Evolutionary conservation across 2,113 vertebrate genomes (phyloP).

Genomic region (Trematocara unimaculatum): DNA sequence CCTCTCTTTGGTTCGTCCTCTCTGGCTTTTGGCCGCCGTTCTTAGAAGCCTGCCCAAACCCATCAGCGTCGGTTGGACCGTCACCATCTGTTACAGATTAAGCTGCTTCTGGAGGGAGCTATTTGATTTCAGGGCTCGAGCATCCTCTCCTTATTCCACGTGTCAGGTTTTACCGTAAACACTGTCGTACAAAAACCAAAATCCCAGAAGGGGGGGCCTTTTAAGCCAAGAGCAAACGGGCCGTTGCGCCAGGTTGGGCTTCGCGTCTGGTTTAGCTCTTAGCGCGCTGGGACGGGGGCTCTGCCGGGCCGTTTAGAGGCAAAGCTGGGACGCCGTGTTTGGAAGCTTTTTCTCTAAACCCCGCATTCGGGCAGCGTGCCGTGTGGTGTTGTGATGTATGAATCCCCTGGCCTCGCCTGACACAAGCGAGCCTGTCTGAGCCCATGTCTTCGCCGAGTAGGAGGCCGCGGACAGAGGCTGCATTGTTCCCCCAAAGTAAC

Average conservation of each 20-base stretch:
- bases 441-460: slow-evolving; percentile 56
- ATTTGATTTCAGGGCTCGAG: slow-evolving; percentile 61
- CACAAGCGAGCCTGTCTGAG: slow-evolving; percentile 67
- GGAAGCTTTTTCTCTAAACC: slow-evolving; percentile 46
- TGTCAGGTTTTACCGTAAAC: slow-evolving; percentile 72
- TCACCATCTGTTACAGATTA: slow-evolving; percentile 74
- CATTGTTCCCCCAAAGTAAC: slow-evolving; percentile 75
- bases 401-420: slow-evolving; percentile 59
- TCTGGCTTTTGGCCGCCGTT: slow-evolving; percentile 41
- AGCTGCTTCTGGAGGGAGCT: slow-evolving; percentile 45
- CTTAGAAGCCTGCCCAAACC: slow-evolving; percentile 54
- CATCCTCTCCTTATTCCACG: slow-evolving; percentile 58
- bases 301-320: slow-evolving; percentile 48
- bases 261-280: slow-evolving; percentile 54
- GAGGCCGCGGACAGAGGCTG: slow-evolving; percentile 62
- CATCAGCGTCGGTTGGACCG: slow-evolving; percentile 49
- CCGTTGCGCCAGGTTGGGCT: background rate
- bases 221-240: slow-evolving; percentile 56
- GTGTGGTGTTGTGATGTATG: slow-evolving; percentile 62
- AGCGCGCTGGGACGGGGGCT: slow-evolving; percentile 21
- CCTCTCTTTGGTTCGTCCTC: slow-evolving; percentile 41
- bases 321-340: slow-evolving; percentile 50
- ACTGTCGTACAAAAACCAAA: slow-evolving; percentile 65
- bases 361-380: slow-evolving; percentile 28
- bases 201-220: slow-evolving; percentile 51